phyloP scores from a whole-genome alignment of 2,888 invertebrate genomes.

The Parelbella ahira region DNA sequence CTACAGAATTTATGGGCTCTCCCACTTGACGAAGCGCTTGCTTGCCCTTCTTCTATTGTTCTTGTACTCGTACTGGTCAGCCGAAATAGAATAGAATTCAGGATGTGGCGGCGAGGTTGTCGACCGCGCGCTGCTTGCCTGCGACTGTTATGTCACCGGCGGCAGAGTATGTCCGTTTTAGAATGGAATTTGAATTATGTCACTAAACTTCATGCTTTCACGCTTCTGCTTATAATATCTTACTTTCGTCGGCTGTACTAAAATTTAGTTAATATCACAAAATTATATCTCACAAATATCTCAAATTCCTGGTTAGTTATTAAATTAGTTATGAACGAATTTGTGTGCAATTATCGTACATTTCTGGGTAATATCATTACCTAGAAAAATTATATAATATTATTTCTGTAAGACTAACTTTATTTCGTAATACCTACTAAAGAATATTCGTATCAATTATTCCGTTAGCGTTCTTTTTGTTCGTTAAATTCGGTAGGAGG shows the following conservation, averaged over 20 bases:
- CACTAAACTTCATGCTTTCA: slow-evolving; percentile 4
- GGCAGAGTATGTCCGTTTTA: slow-evolving; percentile 16
- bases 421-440: slow-evolving; percentile 43
- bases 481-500: slow-evolving; percentile 63
- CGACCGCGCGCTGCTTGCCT: slow-evolving; percentile 16
- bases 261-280: no score
- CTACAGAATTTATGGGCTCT: slow-evolving; percentile 70
- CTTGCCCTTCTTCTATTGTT: slow-evolving; percentile 65
- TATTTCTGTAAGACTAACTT: slow-evolving; percentile 12
- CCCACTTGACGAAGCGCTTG: slow-evolving; percentile 73
- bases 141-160: slow-evolving; percentile 16
- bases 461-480: slow-evolving; percentile 70
- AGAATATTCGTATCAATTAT: slow-evolving; percentile 74
- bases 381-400: no score
- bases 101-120: slow-evolving; percentile 29
- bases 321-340: no score
- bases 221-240: neutral
- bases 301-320: no score
- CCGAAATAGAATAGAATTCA: slow-evolving; percentile 41
- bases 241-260: neutral
- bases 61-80: slow-evolving; percentile 64
- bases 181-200: slow-evolving; percentile 19
- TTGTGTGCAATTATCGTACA: no score
- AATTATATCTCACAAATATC: no score
- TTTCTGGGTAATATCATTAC: no score